Evolutionary conservation across 2,113 vertebrate genomes (phyloP).

Genomic region (Polypterus bichir): DNA sequence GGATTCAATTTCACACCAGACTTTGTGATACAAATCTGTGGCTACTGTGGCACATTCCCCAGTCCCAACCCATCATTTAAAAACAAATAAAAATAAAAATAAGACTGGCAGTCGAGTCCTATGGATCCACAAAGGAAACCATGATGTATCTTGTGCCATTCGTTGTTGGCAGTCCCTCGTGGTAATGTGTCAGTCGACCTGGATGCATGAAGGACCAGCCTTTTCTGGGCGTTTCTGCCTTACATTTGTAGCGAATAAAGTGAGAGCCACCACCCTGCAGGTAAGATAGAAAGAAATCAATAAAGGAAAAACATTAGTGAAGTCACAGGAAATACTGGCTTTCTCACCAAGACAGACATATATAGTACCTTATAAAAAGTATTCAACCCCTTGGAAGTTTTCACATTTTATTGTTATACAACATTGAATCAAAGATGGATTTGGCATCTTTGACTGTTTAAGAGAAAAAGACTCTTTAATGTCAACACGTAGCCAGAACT

Average conservation of each 20-base stretch:
- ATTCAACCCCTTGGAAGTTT: background rate
- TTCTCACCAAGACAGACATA: background rate
- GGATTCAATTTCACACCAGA: no score
- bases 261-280: constrained; percentile 69
- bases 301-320: no score
- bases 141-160: constrained; percentile 75
- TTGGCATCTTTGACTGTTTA: no score
- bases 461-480: no score
- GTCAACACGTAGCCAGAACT: no score
- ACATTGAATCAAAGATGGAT: no score
- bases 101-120: background rate
- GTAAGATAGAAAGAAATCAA: background rate
- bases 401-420: no score
- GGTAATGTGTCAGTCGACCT: constrained; percentile 75
- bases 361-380: background rate
- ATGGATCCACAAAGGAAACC: constrained; percentile 82
- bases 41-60: no score
- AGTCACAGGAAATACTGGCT: no score
- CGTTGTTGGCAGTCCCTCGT: constrained; percentile 73
- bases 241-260: constrained; percentile 70
- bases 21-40: no score
- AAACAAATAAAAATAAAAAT: no score
- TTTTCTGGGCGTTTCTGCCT: constrained; percentile 61
- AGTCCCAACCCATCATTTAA: no score
- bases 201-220: constrained; percentile 82